Conservation (phyloP, 1,140 invertebrate genomes). For the Aphelinus certus region DNA sequence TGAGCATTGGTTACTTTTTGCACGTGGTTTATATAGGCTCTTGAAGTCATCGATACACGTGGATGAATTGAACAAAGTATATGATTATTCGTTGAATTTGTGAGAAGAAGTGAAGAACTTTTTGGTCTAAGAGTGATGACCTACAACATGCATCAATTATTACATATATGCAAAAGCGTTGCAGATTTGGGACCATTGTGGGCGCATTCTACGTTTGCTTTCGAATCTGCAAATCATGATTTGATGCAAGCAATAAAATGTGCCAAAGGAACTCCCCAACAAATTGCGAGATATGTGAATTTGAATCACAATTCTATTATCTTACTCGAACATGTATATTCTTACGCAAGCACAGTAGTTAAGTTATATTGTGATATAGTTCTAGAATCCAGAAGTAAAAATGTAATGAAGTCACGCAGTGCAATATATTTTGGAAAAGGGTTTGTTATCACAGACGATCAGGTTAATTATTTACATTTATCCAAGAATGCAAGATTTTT, state of each 20-base stretch:
- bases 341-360: constrained; percentile 2
- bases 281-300: constrained; percentile 26
- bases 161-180: constrained; percentile 37
- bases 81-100: constrained; percentile 26
- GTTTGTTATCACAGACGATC: neutral
- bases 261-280: constrained; percentile 22
- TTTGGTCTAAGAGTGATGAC: constrained; percentile 34
- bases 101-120: constrained; percentile 25
- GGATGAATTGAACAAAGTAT: constrained; percentile 20
- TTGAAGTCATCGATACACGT: constrained; percentile 17
- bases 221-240: constrained; percentile 39
- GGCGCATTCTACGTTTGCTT: constrained; percentile 34
- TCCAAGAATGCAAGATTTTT: neutral
- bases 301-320: constrained; percentile 3
- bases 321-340: constrained; percentile 10
- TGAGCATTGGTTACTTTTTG: constrained; percentile 22
- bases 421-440: constrained; percentile 18
- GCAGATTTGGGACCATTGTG: constrained; percentile 39
- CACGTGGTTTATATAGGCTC: constrained; percentile 19
- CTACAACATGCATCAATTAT: constrained; percentile 38
- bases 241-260: constrained; percentile 37
- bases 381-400: neutral
- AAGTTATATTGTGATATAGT: constrained; percentile 20
- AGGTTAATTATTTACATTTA: neutral
- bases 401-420: neutral